phyloP scores from a whole-genome alignment of 2,113 vertebrate genomes.

The Rhagologus leucostigma region DNA sequence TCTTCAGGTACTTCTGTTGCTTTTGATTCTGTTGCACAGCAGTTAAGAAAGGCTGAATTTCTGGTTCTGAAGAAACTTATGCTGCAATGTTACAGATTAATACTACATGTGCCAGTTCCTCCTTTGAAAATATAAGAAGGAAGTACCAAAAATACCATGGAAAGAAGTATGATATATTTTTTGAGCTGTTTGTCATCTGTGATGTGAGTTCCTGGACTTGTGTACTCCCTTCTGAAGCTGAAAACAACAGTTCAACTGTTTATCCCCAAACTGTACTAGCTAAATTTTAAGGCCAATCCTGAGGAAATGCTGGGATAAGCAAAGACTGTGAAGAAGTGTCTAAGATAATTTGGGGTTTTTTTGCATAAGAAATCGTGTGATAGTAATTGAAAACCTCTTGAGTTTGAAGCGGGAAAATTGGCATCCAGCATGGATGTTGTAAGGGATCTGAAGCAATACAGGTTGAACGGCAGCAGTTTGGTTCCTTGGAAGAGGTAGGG shows the following conservation, averaged over 20 bases:
- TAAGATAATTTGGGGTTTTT: background rate
- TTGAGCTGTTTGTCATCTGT: background rate
- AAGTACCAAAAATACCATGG: background rate
- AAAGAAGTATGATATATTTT: background rate
- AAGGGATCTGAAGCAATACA: background rate
- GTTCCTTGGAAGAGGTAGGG: background rate
- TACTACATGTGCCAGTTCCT: background rate
- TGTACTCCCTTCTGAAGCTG: background rate
- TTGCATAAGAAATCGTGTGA: background rate
- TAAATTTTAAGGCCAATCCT: background rate
- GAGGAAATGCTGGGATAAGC: background rate
- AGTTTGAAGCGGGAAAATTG: background rate
- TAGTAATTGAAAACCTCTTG: background rate
- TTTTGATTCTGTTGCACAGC: background rate
- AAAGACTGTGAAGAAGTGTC: background rate
- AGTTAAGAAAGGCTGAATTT: background rate
- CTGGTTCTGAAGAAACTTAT: background rate
- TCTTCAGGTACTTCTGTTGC: background rate
- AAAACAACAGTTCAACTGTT: background rate
- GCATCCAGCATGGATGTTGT: background rate
- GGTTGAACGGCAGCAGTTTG: background rate
- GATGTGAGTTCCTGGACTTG: background rate
- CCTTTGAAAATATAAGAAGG: background rate
- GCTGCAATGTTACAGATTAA: background rate
- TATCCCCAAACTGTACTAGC: background rate